Conservation (phyloP, 2,888 invertebrate species). For the Lasioglossum leucozonium region DNA sequence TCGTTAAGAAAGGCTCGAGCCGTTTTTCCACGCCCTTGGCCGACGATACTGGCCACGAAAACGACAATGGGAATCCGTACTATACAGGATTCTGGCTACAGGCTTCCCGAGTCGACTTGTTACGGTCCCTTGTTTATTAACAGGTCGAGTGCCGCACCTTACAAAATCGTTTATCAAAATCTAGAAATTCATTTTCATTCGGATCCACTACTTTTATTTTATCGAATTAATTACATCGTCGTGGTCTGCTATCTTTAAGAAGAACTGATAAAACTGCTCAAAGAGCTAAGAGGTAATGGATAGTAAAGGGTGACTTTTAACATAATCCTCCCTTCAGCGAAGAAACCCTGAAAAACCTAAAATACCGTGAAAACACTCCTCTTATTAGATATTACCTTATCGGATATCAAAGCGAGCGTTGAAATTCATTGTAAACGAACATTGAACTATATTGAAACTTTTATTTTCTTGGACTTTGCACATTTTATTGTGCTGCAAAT, state of each 20-base stretch:
- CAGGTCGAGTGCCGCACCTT: background rate
- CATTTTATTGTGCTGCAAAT: background rate
- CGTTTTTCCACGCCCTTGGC: conserved; percentile 41
- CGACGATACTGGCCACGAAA: conserved; percentile 3
- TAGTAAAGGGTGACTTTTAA: background rate
- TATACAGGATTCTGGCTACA: background rate
- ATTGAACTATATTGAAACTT: background rate
- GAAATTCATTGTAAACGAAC: background rate
- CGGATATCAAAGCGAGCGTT: background rate
- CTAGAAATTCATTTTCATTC: background rate
- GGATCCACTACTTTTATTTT: background rate
- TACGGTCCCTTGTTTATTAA: background rate
- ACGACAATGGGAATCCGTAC: background rate
- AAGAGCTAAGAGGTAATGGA: background rate
- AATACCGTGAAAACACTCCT: background rate
- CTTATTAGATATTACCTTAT: background rate
- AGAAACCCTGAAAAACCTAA: background rate
- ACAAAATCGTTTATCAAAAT: background rate
- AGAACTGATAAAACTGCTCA: background rate
- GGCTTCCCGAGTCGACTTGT: background rate
- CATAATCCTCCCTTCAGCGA: background rate
- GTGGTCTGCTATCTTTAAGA: too few species aligned
- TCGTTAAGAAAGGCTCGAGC: conserved; percentile 30
- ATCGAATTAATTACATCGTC: background rate
- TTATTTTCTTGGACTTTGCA: background rate